phyloP scores from a whole-genome alignment of 1,140 invertebrate species.

The Drosophila kikkawai region DNA sequence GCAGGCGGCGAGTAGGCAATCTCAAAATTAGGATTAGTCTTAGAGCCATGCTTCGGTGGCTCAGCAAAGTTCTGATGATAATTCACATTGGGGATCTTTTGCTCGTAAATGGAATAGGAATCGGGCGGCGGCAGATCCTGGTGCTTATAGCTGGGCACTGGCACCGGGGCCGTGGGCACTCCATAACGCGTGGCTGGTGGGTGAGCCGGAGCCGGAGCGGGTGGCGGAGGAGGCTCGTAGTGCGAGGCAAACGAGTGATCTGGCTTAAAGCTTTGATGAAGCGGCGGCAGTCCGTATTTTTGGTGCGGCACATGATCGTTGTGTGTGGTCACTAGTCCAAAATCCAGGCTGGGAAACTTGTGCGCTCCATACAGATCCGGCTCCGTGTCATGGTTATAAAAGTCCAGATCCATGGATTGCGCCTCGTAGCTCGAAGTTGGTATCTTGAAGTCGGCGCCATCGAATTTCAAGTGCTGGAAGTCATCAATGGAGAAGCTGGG shows the following conservation, averaged over 20 bases:
- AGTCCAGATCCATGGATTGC: slow-evolving; percentile 78
- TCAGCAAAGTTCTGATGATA: slow-evolving; percentile 72
- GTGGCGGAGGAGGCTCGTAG: slow-evolving; percentile 42
- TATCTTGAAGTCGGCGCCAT: slow-evolving; percentile 66
- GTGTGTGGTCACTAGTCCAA: slow-evolving; percentile 19
- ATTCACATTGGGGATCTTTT: slow-evolving; percentile 69
- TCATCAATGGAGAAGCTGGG: slow-evolving; percentile 65
- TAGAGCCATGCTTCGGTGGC: slow-evolving; percentile 45
- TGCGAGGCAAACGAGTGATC: slow-evolving; percentile 51
- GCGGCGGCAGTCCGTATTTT: slow-evolving; percentile 66
- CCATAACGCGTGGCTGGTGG: slow-evolving; percentile 42
- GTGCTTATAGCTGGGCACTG: slow-evolving; percentile 33
- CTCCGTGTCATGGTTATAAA: slow-evolving; percentile 63
- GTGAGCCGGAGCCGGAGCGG: slow-evolving; percentile 3
- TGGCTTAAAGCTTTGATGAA: slow-evolving; percentile 49
- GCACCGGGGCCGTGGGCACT: slow-evolving; percentile 38
- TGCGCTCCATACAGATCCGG: slow-evolving; percentile 61
- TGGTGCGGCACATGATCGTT: slow-evolving; percentile 60
- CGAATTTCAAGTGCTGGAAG: slow-evolving; percentile 75
- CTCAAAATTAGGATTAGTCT: slow-evolving; percentile 49
- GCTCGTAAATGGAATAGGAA: slow-evolving; percentile 69
- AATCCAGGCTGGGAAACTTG: slow-evolving; percentile 65
- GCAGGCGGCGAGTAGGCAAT: slow-evolving; percentile 76
- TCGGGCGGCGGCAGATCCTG: slow-evolving; percentile 34
- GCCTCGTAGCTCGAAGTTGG: slow-evolving; percentile 73